Evolutionary conservation across 2,797 vertebrate species (phyloP).

Genomic region (Benthosema pterotum): DNA sequence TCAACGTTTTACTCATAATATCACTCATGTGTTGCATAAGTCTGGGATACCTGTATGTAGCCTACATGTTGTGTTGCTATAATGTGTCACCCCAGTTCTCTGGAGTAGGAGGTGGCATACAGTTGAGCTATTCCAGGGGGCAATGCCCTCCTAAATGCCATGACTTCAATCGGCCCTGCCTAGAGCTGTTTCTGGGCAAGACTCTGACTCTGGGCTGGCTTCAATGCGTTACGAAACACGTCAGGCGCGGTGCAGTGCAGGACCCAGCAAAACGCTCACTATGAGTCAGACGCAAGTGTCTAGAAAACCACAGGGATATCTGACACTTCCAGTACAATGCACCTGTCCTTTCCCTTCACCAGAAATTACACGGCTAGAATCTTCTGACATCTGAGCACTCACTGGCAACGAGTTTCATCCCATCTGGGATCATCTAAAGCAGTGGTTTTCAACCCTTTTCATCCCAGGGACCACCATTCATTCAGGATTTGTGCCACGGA

Average conservation of each 20-base stretch:
- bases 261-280: conserved; percentile 11
- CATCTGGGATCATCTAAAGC: background rate
- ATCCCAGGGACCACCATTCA: too few species aligned
- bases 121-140: too few species aligned
- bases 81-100: too few species aligned
- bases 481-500: too few species aligned
- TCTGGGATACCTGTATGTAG: too few species aligned
- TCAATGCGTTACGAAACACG: conserved; percentile 44
- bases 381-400: too few species aligned
- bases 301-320: conserved; percentile 3
- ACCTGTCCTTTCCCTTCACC: background rate
- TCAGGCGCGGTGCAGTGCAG: conserved; percentile 20
- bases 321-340: background rate
- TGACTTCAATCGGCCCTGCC: conserved; percentile 13
- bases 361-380: too few species aligned
- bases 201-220: background rate
- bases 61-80: too few species aligned
- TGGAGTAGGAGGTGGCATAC: too few species aligned
- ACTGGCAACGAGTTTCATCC: background rate
- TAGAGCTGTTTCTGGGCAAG: conserved; percentile 16
- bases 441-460: too few species aligned
- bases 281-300: background rate
- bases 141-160: conserved; percentile 21
- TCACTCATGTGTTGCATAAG: too few species aligned
- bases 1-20: too few species aligned